Base-by-base conservation (phyloP, 2,113 vertebrate species). In the Uria aalge region DNA sequence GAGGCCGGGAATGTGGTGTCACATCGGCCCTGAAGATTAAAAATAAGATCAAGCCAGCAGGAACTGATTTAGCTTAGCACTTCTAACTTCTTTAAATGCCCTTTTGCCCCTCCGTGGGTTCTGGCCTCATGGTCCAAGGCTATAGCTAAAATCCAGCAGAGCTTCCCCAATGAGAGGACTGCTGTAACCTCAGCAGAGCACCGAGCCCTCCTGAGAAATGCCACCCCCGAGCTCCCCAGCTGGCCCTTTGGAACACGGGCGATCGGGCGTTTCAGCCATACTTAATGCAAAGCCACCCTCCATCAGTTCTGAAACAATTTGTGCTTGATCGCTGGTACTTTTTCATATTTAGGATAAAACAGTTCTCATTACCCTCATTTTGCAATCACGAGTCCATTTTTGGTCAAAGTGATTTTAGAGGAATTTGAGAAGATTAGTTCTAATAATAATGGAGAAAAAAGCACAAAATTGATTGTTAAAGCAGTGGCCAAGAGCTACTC, bases 291-390 rank as follows among this genome's bases (percentile, higher is more conserved):
- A 96, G 78, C 73, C 45, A 75, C 38, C 15, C 69, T 79, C 53
- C 87, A 80, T 78, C 92, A 92, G 68, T 90, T 91, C 83, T 66
- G 66, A 84, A 89, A 50, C 80, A 87, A 69, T 69, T 91, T 75
- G 69, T 75, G 41, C 64, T 68, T 79, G 48, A 92, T 92, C 20
- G 3, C 30, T 57, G 57, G 30, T 92, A 40, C 67, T 92, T 90
- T 82, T 90, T 91, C 40, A 41, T 85, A 50, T 90, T 93, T 85
- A 81, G 69, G 55, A 68, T 64, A 73, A 88, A 90, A 5, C n/a
- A 45, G 20, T 53, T 88, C 57, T 88, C 55, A 57, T 88, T 94
- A 80, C 53, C 50, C 30, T 13, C 40, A 66, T 60, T 85, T 90
- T 50, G 50, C 45, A 69, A 55, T 88, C 66, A 76, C 53, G 79